Evolutionary conservation across 2,888 invertebrate genomes (phyloP).

Genomic region (Leptopilina drosophilae): DNA sequence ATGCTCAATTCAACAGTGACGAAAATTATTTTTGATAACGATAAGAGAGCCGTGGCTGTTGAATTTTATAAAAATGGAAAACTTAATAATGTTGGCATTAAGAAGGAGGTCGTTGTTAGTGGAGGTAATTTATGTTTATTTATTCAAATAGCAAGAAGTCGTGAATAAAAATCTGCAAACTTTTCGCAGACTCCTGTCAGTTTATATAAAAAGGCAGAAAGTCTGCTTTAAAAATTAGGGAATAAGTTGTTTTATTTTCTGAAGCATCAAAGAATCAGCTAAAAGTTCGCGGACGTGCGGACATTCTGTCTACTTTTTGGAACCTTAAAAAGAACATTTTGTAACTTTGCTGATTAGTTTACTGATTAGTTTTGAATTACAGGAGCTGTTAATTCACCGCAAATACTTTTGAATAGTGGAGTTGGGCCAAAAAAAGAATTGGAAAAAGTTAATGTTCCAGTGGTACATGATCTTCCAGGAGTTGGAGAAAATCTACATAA

Average conservation of each 20-base stretch:
- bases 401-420: slow-evolving; percentile 84
- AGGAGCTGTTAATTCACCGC: slow-evolving; percentile 83
- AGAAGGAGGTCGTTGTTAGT: slow-evolving; percentile 84
- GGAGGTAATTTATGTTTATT: slow-evolving; percentile 71
- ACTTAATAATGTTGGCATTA: slow-evolving; percentile 81
- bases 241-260: too few relatives aligned
- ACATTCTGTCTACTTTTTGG: too few relatives aligned
- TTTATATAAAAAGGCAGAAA: too few relatives aligned
- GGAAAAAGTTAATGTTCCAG: slow-evolving; percentile 79
- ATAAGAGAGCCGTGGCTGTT: slow-evolving; percentile 87
- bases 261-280: too few relatives aligned
- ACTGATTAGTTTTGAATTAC: too few relatives aligned
- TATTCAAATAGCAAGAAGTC: too few relatives aligned
- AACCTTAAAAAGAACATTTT: too few relatives aligned
- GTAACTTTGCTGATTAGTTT: too few relatives aligned
- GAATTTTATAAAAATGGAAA: slow-evolving; percentile 82
- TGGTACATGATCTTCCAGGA: slow-evolving; percentile 82
- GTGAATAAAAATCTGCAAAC: too few relatives aligned
- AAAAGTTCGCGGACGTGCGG: too few relatives aligned
- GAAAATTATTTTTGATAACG: slow-evolving; percentile 84
- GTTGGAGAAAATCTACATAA: slow-evolving; percentile 85
- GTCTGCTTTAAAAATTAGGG: too few relatives aligned
- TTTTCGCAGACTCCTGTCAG: too few relatives aligned
- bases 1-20: slow-evolving; percentile 90
- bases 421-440: slow-evolving; percentile 82